Conservation (phyloP, 2,888 invertebrate species). For the Fragum fragum region DNA sequence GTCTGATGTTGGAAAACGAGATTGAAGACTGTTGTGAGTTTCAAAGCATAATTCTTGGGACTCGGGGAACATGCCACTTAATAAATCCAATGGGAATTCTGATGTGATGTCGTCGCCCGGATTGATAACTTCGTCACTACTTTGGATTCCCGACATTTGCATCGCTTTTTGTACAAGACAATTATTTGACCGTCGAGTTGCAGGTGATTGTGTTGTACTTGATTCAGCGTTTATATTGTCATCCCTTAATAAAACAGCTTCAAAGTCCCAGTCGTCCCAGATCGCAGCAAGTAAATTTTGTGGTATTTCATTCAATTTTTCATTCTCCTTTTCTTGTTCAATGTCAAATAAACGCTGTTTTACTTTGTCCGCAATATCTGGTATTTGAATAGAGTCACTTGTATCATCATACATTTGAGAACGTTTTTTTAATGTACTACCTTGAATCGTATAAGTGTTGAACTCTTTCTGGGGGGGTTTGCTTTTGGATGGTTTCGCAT, state of each 20-base stretch:
- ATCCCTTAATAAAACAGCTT: neutral
- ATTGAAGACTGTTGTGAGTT: conserved; percentile 14
- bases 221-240: conserved; percentile 9
- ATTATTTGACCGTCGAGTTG: neutral
- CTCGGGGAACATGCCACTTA: conserved; percentile 24
- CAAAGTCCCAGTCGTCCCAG: neutral
- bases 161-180: neutral
- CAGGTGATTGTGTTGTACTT: neutral
- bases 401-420: conserved; percentile 11
- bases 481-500: conserved; percentile 1
- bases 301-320: conserved; percentile 9
- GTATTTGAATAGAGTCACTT: conserved; percentile 7
- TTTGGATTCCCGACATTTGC: conserved; percentile 1
- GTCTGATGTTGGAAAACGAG: conserved; percentile 5
- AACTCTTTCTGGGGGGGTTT: conserved; percentile 6
- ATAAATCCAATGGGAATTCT: conserved; percentile 37
- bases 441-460: neutral
- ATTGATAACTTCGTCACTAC: conserved; percentile 7
- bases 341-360: conserved; percentile 33
- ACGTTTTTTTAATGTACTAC: conserved; percentile 31
- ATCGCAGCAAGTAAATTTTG: conserved; percentile 27
- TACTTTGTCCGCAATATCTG: conserved; percentile 7
- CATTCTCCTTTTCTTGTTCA: conserved; percentile 6
- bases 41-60: conserved; percentile 9
- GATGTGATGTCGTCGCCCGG: neutral